Evolutionary conservation across 2,888 invertebrate genomes (phyloP).

Genomic region (Oasisia sp.): DNA sequence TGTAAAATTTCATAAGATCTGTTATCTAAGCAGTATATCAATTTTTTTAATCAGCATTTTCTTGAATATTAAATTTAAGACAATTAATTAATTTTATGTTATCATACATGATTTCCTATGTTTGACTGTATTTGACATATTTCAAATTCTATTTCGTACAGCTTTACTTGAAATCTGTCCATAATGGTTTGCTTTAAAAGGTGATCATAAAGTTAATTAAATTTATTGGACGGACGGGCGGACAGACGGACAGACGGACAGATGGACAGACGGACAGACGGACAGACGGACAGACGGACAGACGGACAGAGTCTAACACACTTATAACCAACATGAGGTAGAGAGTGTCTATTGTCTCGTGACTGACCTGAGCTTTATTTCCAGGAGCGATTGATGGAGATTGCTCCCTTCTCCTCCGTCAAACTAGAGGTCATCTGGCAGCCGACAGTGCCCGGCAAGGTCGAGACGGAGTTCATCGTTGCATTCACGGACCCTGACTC

Average conservation of each 20-base stretch:
- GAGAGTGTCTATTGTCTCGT: no score
- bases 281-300: no score
- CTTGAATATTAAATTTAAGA: not conserved
- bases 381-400: constrained; percentile 45
- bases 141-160: not conserved
- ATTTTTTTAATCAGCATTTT: not conserved
- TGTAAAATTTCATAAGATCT: not conserved
- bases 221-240: no score
- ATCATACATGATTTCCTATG: not conserved
- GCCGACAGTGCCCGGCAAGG: constrained; percentile 61
- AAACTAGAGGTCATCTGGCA: constrained; percentile 63
- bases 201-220: not conserved
- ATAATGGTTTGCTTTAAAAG: not conserved
- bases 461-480: constrained; percentile 60
- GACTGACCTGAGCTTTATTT: not conserved
- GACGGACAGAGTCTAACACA: no score
- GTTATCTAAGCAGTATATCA: not conserved
- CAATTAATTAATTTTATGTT: not conserved
- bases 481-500: constrained; percentile 60
- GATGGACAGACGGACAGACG: no score
- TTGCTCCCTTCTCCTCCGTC: constrained; percentile 60
- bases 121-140: not conserved
- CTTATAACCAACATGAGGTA: no score
- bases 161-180: not conserved
- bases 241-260: no score